Evolutionary conservation across 2,797 vertebrate genomes (phyloP), one percentile per base, ranked within the genome.

Genomic region (Tapirus indicus): DNA sequence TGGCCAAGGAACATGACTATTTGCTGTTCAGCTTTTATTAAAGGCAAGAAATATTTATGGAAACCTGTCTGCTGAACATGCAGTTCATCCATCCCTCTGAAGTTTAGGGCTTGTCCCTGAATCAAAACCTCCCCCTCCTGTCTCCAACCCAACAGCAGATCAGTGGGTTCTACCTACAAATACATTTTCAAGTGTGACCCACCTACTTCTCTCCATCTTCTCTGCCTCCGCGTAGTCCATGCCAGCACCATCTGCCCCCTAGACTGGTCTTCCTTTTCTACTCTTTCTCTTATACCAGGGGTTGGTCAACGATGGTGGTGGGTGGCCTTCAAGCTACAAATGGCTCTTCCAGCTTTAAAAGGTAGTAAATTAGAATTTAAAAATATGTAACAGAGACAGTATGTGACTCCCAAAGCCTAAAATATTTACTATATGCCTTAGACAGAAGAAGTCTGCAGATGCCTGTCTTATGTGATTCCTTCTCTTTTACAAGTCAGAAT

Each of bases 1-100:
- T 12, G 1, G 18, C 49, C 27, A 11, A 54, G 17, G 47, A 32
- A 35, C 1, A 0, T 1, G 13, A 9, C 9, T 12, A 3, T 0
- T 52, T 27, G 35, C 4, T 20, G 49, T 13, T 54, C 20, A 20
- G 1, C 7, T 84, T 58, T 20, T n/a, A 54, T 7, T 32, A 49
- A 74, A 58, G n/a, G 35, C 32, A 17, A 56, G 52, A 27, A 16
- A 5, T 16, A 35, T 20, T 72, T 38, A 49, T 1, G 14, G 49
- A 71, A 38, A 84, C 38, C 3, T 25, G 3, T 49, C 44, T 60
- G 18, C 35, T 13, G 3, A 88, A 25, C 32, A 6, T 1, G 8
- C 4, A 41, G 64, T 11, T 25, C 2, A 29, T 29, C 1, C 2
- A 29, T 8, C 29, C 16, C 52, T 52, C 38, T 32, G 21, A 9